These are phyloP conservation scores for Mythimna ferrago DNA, from an alignment of 2,888 invertebrate species.

Conservation along the genomic window DNA sequence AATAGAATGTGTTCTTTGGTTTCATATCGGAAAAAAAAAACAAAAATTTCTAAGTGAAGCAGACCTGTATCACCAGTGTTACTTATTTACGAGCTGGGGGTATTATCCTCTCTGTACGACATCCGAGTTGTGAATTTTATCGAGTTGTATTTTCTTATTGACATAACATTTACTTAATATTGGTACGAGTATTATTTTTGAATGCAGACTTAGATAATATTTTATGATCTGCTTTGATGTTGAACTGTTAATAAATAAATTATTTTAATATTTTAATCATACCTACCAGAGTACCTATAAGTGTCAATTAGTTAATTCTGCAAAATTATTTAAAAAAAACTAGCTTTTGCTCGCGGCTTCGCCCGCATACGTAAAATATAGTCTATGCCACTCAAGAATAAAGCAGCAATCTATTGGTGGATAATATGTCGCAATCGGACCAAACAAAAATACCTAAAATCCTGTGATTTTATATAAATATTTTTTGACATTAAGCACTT, in stretches of 20 bases:
- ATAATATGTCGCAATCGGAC: no score
- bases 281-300: background rate
- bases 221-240: background rate
- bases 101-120: conserved; percentile 55
- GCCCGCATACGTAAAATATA: no score
- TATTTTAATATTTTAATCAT: background rate
- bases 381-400: no score
- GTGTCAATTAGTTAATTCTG: background rate
- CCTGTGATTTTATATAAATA: no score
- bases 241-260: background rate
- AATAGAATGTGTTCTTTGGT: no score
- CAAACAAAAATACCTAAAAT: no score
- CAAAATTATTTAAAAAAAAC: background rate
- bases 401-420: no score
- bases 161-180: conserved; percentile 56
- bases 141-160: conserved; percentile 54
- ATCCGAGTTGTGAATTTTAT: conserved; percentile 32
- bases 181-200: conserved; percentile 35
- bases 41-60: background rate
- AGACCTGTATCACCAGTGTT: background rate
- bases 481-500: no score
- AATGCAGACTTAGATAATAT: conserved; percentile 16
- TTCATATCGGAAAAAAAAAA: background rate
- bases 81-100: conserved; percentile 16
- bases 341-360: no score